Conservation (phyloP, 2,888 invertebrate genomes). For the Eristalinus aeneus region DNA sequence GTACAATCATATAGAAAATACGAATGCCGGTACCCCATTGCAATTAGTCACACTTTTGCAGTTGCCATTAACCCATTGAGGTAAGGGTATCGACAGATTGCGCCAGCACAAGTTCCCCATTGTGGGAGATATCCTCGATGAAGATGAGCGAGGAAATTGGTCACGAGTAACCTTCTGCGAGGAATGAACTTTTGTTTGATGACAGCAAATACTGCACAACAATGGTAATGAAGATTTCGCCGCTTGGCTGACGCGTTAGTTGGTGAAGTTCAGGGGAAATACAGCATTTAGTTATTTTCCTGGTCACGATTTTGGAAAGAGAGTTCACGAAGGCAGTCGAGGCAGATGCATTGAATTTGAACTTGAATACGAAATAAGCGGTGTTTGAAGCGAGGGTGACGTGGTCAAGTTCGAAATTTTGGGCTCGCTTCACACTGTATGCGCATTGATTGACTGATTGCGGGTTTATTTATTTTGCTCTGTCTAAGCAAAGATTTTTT, state of each 20-base stretch:
- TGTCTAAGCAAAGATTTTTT: not conserved
- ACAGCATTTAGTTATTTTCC: not conserved
- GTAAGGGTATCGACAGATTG: not conserved
- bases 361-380: not conserved
- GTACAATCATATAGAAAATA: not conserved
- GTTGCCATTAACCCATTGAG: not conserved
- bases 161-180: not conserved
- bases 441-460: not conserved
- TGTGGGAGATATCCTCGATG: not conserved
- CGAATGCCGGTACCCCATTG: not conserved
- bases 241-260: not conserved
- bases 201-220: not conserved
- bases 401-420: not conserved
- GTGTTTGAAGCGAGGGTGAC: not conserved
- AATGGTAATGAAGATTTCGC: not conserved
- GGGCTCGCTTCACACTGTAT: not conserved
- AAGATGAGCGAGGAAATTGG: not conserved
- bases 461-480: not conserved
- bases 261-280: not conserved
- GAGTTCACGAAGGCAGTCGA: not conserved
- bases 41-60: not conserved
- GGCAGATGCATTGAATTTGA: not conserved
- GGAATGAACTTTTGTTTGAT: not conserved
- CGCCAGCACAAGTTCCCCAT: not conserved
- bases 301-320: not conserved